Base-by-base conservation (phyloP, 2,888 invertebrate genomes). In the Eupithecia pulchellata region DNA sequence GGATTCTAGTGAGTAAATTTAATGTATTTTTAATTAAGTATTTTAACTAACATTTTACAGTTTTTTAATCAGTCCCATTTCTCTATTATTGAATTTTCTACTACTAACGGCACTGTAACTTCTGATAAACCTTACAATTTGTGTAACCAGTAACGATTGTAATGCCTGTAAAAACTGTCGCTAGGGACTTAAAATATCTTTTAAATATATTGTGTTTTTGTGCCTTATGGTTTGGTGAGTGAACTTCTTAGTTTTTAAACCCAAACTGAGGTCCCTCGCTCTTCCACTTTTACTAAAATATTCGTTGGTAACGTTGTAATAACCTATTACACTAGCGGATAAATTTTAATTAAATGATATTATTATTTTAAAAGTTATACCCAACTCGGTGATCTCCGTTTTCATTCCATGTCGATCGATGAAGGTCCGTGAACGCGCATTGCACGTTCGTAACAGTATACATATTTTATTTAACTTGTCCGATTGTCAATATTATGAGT, bases 1-100 rank as follows among this genome's bases (percentile, higher is more conserved):
- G 74, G 89, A 91, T 73, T 75, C 87, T 77, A 89, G 92, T 92
- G 82, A 78, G 90, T 84, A 60, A n/a, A 32, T n/a, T n/a, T 32
- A 3, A 9, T 30, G 14, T 65, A 71, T 69, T 66, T 30, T 34
- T 52, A 61, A 57, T 58, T 57, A 17, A 29, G 17, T 14, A 57
- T 57, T 29, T 20, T 25, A 25, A 25, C 13, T 20, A 60, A n/a
- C 30, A n/a, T 32, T 60, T 60, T 60, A 60, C 32, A 9, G 58
- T 30, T 30, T 60, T 60, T 60, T 60, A 57, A 57, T 57, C 9
- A 29, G 17, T 57, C 9, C 8, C 6, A 57, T 57, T 57, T 57
- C 29, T 17, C 17, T 17, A 57, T 60, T 29, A 55, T 61, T 42
- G 34, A 1, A 30, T 30, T 39, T 57, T 27, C 25, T 52, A 25